Percentiles rank a stretch among this genome's conserved stretches.
These are phyloP conservation scores for Petrolisthes cinctipes DNA, from an alignment of 2,888 invertebrate species.

Conservation along the genomic window DNA sequence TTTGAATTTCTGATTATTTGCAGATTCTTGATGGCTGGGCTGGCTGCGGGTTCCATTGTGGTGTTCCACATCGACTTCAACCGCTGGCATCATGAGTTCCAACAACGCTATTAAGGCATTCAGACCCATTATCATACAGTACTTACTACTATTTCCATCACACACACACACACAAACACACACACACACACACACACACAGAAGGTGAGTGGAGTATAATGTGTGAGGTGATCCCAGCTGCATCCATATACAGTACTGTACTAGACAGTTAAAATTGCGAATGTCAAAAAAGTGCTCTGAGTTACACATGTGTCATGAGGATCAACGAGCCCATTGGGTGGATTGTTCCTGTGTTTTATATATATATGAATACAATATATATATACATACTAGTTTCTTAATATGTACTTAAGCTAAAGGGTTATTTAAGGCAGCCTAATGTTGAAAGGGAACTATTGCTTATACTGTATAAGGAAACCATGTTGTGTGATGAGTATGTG, in stretches of 20 bases:
- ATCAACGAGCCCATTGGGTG: background rate
- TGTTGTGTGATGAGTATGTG: background rate
- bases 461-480: background rate
- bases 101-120: conserved; percentile 83
- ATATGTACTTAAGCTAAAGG: conserved; percentile 6
- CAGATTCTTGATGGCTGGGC: conserved; percentile 95
- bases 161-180: background rate
- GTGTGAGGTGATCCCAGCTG: background rate
- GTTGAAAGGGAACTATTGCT: background rate
- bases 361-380: background rate
- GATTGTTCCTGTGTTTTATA: conserved; percentile 8
- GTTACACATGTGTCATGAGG: background rate
- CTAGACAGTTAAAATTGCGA: background rate
- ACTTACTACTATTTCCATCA: background rate
- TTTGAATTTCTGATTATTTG: conserved; percentile 66
- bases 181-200: conserved; percentile 2
- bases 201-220: background rate
- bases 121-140: background rate
- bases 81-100: conserved; percentile 96
- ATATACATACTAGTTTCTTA: conserved; percentile 15
- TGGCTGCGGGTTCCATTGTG: conserved; percentile 96
- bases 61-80: conserved; percentile 99
- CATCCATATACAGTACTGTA: background rate
- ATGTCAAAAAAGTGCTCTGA: background rate
- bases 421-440: background rate